Percentiles rank a stretch among this genome's conserved stretches.
Conservation (phyloP, 2,797 vertebrate species). For the Clarias laeviceps region DNA sequence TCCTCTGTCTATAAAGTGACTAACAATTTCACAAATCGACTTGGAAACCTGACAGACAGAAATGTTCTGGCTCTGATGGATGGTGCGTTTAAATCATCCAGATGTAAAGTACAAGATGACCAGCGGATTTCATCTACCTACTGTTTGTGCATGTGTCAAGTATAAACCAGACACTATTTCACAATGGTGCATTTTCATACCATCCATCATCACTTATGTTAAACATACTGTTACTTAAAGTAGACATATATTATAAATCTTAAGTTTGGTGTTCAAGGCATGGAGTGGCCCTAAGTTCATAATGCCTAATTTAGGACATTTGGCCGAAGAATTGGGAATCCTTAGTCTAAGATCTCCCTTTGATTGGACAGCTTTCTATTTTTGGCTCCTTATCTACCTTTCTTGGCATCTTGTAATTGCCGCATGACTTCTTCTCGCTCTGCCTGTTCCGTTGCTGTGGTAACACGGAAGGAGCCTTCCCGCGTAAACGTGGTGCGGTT, state of each 20-base stretch:
- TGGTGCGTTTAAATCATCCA: background rate
- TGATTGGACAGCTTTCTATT: slow-evolving; percentile 2
- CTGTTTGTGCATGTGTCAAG: background rate
- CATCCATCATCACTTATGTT: background rate
- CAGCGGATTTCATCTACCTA: background rate
- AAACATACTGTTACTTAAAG: background rate
- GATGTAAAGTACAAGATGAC: background rate
- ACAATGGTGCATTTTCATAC: background rate
- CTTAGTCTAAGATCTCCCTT: background rate
- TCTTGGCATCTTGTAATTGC: slow-evolving; percentile 92
- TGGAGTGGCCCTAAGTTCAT: background rate
- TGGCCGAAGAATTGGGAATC: background rate
- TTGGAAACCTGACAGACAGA: background rate
- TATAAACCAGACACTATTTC: background rate
- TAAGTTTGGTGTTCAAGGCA: too few relatives aligned
- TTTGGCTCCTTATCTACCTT: slow-evolving; percentile 70
- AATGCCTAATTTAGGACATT: background rate
- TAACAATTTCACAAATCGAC: background rate
- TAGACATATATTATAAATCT: background rate
- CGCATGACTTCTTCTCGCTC: slow-evolving; percentile 96
- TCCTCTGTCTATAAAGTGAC: background rate
- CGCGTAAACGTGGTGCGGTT: slow-evolving; percentile 97
- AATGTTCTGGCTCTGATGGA: background rate
- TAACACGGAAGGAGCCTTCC: slow-evolving; percentile 96
- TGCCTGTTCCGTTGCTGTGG: slow-evolving; percentile 95